Base-by-base conservation (phyloP, 2,797 vertebrate genomes). In the Enteromius radiatus region DNA sequence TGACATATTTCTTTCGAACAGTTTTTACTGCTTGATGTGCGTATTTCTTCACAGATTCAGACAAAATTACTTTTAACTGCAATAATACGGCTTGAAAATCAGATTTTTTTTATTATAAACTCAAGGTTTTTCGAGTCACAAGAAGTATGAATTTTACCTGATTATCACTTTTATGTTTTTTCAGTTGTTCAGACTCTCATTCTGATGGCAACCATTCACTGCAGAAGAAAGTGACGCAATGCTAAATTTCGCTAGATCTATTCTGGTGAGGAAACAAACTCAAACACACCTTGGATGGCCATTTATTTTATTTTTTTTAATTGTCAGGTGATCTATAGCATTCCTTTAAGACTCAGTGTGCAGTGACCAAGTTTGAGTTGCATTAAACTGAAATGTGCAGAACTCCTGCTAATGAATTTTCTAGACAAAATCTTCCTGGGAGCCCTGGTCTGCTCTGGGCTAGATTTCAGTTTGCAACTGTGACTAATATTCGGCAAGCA, bases 401-500 rank as follows among this genome's bases (percentile, higher is more conserved):
- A 45, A 47, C 56, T 33, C 28, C 14, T 14, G 3, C 28, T 65
- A 41, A 38, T 33, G 54, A 38, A n/a, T 19, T 23, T 64, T 49
- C 59, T 3, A 74, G 14, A n/a, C n/a, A 12, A 49, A 65, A 43
- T 67, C 21, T 75, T 65, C 59, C 59, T 67, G 45, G 15, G 4
- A 54, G 47, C 47, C 31, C 31, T 52, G 4, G 11, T 19, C 41
- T n/a, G 36, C 47, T 49, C 31, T 28, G 11, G 59, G 61, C 21
- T 41, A 76, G 19, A 68, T 83, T 59, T 83, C 49, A 49, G 28
- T 21, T 28, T 8, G 28, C 49, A 61, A 77, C 6, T 45, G 21
- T 77, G 49, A 83, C 49, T 69, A 69, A 77, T 83, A 38, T 47
- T 77, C 3, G 2, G 6, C 74, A 28, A 80, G 45, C 47, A 41